phyloP scores from a whole-genome alignment of 1,140 invertebrate species.

The Ceratoteleas bidentatus region DNA sequence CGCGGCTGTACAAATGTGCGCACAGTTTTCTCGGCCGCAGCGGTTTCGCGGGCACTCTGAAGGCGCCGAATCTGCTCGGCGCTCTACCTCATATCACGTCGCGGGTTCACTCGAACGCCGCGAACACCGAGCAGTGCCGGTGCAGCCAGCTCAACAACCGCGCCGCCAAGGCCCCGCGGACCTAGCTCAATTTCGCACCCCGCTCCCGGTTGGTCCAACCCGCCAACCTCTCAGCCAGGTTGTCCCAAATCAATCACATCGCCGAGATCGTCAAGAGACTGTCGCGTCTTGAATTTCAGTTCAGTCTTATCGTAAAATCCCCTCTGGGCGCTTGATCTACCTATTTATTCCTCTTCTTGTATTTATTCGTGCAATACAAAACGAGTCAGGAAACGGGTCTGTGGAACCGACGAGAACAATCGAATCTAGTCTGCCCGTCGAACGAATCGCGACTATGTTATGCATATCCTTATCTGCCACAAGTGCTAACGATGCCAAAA shows the following conservation, averaged over 20 bases:
- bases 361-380: not conserved
- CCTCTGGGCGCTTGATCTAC: not conserved
- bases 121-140: constrained; percentile 75
- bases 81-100: constrained; percentile 80
- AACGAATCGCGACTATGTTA: constrained; percentile 15
- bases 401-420: constrained; percentile 9
- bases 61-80: constrained; percentile 78
- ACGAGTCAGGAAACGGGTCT: constrained; percentile 11
- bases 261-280: constrained; percentile 14
- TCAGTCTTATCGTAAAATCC: no score
- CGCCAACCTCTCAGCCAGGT: not conserved
- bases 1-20: constrained; percentile 84
- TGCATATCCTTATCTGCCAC: constrained; percentile 27
- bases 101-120: constrained; percentile 77
- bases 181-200: constrained; percentile 63
- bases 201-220: no score
- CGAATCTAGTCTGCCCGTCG: constrained; percentile 37
- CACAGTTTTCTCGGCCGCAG: constrained; percentile 84
- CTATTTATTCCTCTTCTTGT: constrained; percentile 13
- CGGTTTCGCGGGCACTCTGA: constrained; percentile 77
- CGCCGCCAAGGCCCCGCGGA: constrained; percentile 71
- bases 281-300: not conserved
- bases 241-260: constrained; percentile 1
- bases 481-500: constrained; percentile 44
- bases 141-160: constrained; percentile 74